Conservation (phyloP, 2,888 invertebrate species). For the Caenorhabditis panamensis region DNA sequence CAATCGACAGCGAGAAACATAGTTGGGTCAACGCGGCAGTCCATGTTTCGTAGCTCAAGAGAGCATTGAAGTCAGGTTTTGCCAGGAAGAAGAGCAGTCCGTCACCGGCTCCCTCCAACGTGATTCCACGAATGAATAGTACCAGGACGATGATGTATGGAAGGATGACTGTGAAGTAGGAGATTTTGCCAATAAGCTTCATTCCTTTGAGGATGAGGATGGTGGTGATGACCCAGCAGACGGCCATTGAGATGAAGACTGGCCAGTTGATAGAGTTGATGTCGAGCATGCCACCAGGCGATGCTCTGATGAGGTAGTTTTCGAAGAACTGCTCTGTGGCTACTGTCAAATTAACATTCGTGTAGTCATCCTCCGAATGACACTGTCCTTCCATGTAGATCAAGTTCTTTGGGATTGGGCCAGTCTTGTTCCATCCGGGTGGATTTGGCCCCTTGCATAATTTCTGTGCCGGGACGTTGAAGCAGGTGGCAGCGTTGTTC, state of each 20-base stretch:
- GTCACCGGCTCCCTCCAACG: slow-evolving; percentile 70
- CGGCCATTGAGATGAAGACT: slow-evolving; percentile 33
- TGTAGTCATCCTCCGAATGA: slow-evolving; percentile 3
- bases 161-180: slow-evolving; percentile 70
- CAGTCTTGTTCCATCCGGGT: slow-evolving; percentile 6
- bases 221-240: slow-evolving; percentile 69
- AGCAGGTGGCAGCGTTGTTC: slow-evolving; percentile 49
- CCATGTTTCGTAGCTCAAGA: slow-evolving; percentile 56
- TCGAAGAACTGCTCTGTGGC: slow-evolving; percentile 47
- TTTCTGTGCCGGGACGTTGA: slow-evolving; percentile 24
- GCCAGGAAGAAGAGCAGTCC: slow-evolving; percentile 75
- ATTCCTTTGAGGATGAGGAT: slow-evolving; percentile 74
- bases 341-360: slow-evolving; percentile 7
- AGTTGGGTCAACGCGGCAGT: slow-evolving; percentile 75
- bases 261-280: slow-evolving; percentile 71
- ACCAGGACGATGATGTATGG: slow-evolving; percentile 77
- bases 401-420: not conserved
- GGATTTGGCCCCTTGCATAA: not conserved
- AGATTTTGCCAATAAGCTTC: slow-evolving; percentile 66
- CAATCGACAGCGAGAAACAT: slow-evolving; percentile 77
- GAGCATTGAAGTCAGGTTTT: slow-evolving; percentile 70
- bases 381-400: slow-evolving; percentile 51
- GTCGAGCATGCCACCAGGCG: slow-evolving; percentile 65
- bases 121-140: slow-evolving; percentile 75
- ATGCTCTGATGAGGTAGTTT: slow-evolving; percentile 69